Evolutionary conservation across 2,113 vertebrate genomes (phyloP), one percentile per base, ranked within the genome.

Genomic region (Malurus cyaneus): DNA sequence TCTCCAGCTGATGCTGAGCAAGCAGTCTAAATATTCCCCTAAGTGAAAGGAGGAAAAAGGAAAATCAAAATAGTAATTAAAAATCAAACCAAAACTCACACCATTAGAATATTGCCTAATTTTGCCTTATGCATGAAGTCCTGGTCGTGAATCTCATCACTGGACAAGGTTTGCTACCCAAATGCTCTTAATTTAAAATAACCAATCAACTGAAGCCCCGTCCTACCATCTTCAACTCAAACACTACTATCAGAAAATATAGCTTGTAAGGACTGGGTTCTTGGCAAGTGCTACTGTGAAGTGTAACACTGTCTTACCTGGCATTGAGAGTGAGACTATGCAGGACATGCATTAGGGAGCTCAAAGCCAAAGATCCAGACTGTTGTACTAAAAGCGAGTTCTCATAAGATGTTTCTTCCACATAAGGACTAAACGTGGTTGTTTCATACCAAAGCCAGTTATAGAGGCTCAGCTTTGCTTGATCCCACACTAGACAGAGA

Each of bases 371-470:
- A 23, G 99, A 98, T 53, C 99, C 99, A 8, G 99, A 99, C 9
- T 99, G 99, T 93, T 98, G 98, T 74, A 99, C 98, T 93, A 99
- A 97, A 53, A 99, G 98, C 0, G 99, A 99, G 96, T 99, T 99
- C 96, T 99, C 99, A 6, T 99, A 99, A 6, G 99, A 99, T 0
- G 99, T 99, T 98, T 99, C 99, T 97, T 99, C 99, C 9, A 97
- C 69, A 9, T 99, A 99, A 60, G 98, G 98, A 83, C 96, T 98
- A 66, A 98, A 99, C 5, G 99, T 99, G 60, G 99, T 99, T 39
- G 98, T 99, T 98, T 99, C 99, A 97, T 99, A 99, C 99, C 99
- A 99, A 93, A 99, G 97, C 99, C 99, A 99, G 94, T 99, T 99
- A 93, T 99, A 99, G 86, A 98, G 98, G 67, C 99, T 99, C 97